These are phyloP conservation scores for Gopherus flavomarginatus DNA, from an alignment of 2,113 vertebrate genomes.

Conservation along the genomic window DNA sequence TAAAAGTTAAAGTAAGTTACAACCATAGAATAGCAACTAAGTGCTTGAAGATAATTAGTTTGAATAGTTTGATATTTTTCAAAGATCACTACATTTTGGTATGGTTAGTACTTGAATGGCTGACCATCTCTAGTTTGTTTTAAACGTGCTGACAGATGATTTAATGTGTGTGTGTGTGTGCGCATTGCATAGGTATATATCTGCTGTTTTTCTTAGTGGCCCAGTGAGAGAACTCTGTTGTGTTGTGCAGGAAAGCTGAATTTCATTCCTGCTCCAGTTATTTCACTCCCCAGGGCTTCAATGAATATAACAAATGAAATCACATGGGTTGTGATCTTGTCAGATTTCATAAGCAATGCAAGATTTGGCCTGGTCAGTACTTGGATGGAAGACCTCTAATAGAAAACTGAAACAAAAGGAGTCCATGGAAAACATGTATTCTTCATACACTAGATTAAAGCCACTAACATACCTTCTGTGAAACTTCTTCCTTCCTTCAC, in stretches of 20 bases:
- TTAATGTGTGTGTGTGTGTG: background rate
- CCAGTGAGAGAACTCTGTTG: conserved; percentile 1
- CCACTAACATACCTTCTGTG: background rate
- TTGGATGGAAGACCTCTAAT: background rate
- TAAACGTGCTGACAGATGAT: background rate
- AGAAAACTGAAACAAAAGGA: conserved; percentile 1
- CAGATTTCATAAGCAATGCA: conserved; percentile 52
- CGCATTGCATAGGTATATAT: background rate
- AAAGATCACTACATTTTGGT: background rate
- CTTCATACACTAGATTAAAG: background rate
- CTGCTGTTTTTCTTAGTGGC: background rate
- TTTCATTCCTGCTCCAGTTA: conserved; percentile 68
- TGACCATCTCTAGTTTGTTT: background rate
- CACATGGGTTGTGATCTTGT: conserved; percentile 49
- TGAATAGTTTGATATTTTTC: background rate
- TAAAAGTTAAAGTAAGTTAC: background rate
- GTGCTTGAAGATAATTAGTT: background rate
- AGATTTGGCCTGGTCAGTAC: conserved; percentile 8
- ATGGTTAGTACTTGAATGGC: background rate
- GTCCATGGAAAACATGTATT: background rate
- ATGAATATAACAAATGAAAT: conserved; percentile 57
- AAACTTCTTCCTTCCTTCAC: background rate
- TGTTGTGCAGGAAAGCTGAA: background rate
- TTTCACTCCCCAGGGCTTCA: conserved; percentile 63
- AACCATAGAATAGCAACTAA: background rate